phyloP scores from a whole-genome alignment of 2,113 vertebrate species.

The Vulpes ferrilata region DNA sequence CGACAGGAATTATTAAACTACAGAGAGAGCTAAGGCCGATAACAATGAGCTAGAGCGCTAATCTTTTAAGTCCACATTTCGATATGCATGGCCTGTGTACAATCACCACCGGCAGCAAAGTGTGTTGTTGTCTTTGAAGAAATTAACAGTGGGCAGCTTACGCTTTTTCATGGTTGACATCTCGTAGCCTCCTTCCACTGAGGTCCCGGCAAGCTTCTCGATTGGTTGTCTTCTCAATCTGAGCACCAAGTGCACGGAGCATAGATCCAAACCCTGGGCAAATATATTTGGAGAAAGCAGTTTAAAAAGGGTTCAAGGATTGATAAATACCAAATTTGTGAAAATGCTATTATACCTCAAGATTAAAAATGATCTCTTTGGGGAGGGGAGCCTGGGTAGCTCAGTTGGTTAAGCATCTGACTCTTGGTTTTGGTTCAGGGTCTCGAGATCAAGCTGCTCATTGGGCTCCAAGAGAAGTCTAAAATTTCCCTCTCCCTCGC shows the following conservation, averaged over 20 bases:
- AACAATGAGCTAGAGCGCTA: background rate
- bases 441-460: too few relatives aligned
- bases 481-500: background rate
- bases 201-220: constrained; percentile 97
- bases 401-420: background rate
- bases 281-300: background rate
- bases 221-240: constrained; percentile 99
- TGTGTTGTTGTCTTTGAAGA: background rate
- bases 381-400: background rate
- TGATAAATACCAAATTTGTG: background rate
- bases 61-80: too few relatives aligned
- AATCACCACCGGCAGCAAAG: background rate
- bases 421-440: background rate
- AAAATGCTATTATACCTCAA: background rate
- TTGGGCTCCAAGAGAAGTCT: too few relatives aligned
- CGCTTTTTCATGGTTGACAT: constrained; percentile 99
- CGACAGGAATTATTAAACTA: background rate
- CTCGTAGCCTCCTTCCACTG: constrained; percentile 95
- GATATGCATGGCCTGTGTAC: background rate
- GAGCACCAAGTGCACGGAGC: constrained; percentile 97
- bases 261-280: constrained; percentile 96
- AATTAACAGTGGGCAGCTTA: constrained; percentile 81
- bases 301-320: background rate
- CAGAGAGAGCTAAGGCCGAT: background rate
- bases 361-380: background rate